Evolutionary conservation across 2,888 invertebrate genomes (phyloP).

Genomic region (Ecliptopera silaceata): DNA sequence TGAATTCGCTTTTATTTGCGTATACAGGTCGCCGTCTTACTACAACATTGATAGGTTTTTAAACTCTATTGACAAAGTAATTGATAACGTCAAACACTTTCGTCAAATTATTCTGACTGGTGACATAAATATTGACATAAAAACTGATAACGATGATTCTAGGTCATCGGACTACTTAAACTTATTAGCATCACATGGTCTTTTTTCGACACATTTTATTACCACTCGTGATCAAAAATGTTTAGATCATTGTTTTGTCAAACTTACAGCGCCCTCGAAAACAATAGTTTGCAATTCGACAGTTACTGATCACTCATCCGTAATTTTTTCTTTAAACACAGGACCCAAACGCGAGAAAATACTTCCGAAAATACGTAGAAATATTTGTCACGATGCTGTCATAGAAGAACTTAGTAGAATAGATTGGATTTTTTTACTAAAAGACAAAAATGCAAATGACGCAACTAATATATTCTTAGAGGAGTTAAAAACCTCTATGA

Average conservation of each 20-base stretch:
- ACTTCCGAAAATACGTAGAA: not conserved
- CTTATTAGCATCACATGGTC: not conserved
- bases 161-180: not conserved
- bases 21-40: not conserved
- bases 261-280: not conserved
- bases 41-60: not conserved
- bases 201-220: not conserved
- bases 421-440: not conserved
- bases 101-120: not conserved
- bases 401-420: not conserved
- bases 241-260: not conserved
- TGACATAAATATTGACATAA: not conserved
- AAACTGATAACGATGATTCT: not conserved
- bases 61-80: not conserved
- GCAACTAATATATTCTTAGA: not conserved
- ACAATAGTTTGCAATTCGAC: not conserved
- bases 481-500: not conserved
- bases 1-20: not conserved
- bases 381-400: not conserved
- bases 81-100: not conserved
- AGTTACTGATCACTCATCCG: not conserved
- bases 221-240: not conserved
- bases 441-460: not conserved
- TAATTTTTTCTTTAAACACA: not conserved
- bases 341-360: not conserved